These are phyloP conservation scores for Drosophila seguyi DNA, from an alignment of 1,140 invertebrate genomes.

Conservation along the genomic window DNA sequence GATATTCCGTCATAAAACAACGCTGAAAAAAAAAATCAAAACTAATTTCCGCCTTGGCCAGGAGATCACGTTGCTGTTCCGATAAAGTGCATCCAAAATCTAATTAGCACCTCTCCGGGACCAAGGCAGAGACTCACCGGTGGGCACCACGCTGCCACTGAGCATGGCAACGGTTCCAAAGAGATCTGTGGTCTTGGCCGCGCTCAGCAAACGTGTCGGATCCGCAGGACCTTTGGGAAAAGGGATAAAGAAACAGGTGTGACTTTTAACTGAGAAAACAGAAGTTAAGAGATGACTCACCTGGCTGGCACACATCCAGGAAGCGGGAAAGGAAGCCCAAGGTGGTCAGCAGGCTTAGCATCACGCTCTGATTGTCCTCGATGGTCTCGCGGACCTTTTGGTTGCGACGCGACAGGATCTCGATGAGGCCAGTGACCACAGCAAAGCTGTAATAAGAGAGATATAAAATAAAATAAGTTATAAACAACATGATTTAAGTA, in stretches of 20 bases:
- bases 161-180: conserved; percentile 82
- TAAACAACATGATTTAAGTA: too few relatives aligned
- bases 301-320: conserved; percentile 79
- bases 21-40: conserved; percentile 54
- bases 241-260: conserved; percentile 38
- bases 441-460: conserved; percentile 61
- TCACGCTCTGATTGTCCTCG: conserved; percentile 79
- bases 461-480: background rate
- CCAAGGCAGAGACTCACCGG: conserved; percentile 63
- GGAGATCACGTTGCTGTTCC: conserved; percentile 64
- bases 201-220: conserved; percentile 77
- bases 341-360: conserved; percentile 78
- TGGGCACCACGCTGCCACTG: conserved; percentile 71
- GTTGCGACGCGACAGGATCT: conserved; percentile 75
- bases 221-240: conserved; percentile 69
- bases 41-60: conserved; percentile 76
- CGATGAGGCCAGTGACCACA: conserved; percentile 81
- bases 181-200: conserved; percentile 80
- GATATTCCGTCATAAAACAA: conserved; percentile 70
- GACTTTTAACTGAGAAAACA: conserved; percentile 21
- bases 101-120: conserved; percentile 66
- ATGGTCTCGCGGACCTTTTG: conserved; percentile 82
- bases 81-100: conserved; percentile 47
- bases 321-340: conserved; percentile 82
- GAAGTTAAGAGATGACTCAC: conserved; percentile 51